Percentiles rank a stretch among this genome's conserved stretches.
Conservation (phyloP, 2,113 vertebrate genomes). For the Eptatretus burgeri region DNA sequence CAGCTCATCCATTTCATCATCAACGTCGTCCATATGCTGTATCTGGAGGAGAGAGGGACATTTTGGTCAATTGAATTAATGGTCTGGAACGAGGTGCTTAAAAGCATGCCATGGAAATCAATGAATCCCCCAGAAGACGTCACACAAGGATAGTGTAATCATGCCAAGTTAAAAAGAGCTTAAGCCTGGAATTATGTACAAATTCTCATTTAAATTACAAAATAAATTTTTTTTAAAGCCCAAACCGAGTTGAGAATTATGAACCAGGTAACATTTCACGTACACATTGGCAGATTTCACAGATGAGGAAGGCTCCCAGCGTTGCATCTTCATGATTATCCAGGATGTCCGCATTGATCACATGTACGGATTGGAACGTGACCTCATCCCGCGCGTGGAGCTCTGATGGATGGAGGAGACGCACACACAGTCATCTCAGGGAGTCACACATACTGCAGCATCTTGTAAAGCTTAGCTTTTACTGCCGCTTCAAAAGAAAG, state of each 20-base stretch:
- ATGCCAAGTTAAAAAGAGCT: too few species aligned
- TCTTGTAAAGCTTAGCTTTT: neutral
- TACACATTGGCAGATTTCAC: neutral
- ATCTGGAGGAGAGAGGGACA: neutral
- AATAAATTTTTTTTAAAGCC: too few species aligned
- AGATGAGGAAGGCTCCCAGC: slow-evolving; percentile 2
- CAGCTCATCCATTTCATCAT: slow-evolving; percentile 6
- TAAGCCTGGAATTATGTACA: too few species aligned
- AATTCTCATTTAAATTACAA: too few species aligned
- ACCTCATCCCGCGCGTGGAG: neutral
- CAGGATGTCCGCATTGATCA: slow-evolving; percentile 2
- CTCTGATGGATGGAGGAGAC: neutral
- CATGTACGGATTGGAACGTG: neutral
- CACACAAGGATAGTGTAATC: too few species aligned
- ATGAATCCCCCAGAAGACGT: too few species aligned
- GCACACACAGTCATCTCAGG: too few species aligned
- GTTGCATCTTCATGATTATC: slow-evolving; percentile 3
- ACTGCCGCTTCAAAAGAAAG: slow-evolving; percentile 14
- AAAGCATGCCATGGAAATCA: too few species aligned
- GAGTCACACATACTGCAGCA: too few species aligned
- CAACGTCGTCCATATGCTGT: neutral
- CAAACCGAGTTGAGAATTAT: too few species aligned
- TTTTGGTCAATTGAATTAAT: too few species aligned
- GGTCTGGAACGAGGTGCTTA: too few species aligned
- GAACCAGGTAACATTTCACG: neutral